These are phyloP conservation scores for Pangasius mekongensis DNA, from an alignment of 2,797 vertebrate species.

Conservation along the genomic window DNA sequence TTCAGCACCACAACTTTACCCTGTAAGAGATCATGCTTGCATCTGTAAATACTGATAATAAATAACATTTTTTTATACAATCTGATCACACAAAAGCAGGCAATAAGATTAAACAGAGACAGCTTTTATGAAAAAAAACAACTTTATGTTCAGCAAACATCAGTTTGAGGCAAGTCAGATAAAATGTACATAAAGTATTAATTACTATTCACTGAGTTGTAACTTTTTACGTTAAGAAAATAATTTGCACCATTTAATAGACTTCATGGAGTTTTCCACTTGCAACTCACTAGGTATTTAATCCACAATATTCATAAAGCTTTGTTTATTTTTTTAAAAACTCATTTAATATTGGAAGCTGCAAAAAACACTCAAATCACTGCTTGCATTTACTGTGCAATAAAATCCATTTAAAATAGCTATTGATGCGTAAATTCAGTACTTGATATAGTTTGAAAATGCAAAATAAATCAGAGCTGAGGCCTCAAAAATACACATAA, in stretches of 20 bases:
- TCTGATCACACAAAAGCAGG: not conserved
- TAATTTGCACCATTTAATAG: constrained; percentile 47
- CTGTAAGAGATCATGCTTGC: not conserved
- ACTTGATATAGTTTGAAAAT: constrained; percentile 43
- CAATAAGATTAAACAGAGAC: constrained; percentile 26
- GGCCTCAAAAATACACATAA: constrained; percentile 40
- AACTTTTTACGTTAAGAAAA: constrained; percentile 42
- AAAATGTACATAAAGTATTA: constrained; percentile 51
- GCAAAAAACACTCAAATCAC: constrained; percentile 52
- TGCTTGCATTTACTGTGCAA: constrained; percentile 49
- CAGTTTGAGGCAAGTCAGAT: constrained; percentile 53
- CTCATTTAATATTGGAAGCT: constrained; percentile 41
- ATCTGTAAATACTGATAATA: not conserved
- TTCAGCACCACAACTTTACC: not conserved
- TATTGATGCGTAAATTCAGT: constrained; percentile 31
- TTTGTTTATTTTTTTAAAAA: constrained; percentile 38
- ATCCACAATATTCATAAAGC: constrained; percentile 43
- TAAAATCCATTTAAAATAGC: constrained; percentile 42
- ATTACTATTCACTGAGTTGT: constrained; percentile 45
- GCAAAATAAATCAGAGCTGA: constrained; percentile 48
- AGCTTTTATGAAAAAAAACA: constrained; percentile 43
- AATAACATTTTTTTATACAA: not conserved
- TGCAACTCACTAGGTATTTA: constrained; percentile 34
- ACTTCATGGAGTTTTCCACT: constrained; percentile 39
- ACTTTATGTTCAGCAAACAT: constrained; percentile 55